A percentile compares a stretch with the other conserved stretches of the same genome.
Conservation (phyloP, 2,797 vertebrate genomes). For the Anguilla pacifica region DNA sequence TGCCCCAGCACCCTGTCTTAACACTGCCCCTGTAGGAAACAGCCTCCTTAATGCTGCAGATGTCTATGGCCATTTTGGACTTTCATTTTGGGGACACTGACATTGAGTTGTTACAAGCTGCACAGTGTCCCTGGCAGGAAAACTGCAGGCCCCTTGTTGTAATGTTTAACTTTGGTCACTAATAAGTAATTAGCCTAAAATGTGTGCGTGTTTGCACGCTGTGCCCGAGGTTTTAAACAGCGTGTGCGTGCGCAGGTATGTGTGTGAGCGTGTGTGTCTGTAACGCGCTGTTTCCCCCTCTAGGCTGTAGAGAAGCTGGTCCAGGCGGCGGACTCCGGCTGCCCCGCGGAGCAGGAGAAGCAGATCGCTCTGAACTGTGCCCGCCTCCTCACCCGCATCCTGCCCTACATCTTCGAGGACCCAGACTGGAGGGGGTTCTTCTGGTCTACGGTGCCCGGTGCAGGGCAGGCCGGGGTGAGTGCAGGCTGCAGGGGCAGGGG, state of each 20-base stretch:
- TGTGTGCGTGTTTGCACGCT: neutral
- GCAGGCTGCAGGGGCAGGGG: neutral
- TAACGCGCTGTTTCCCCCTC: neutral
- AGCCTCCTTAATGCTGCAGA: neutral
- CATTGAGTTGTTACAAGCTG: neutral
- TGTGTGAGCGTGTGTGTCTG: neutral
- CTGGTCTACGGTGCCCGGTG: conserved; percentile 92
- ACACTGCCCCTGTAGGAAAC: neutral
- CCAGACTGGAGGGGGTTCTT: conserved; percentile 96
- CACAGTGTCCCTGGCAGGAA: neutral
- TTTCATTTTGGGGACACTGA: neutral
- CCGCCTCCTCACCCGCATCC: conserved; percentile 86
- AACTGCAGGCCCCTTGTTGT: neutral
- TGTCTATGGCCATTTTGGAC: neutral
- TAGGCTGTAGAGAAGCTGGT: conserved; percentile 90
- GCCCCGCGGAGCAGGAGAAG: conserved; percentile 82
- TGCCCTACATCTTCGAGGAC: conserved; percentile 96
- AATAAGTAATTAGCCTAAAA: neutral
- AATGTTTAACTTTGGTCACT: neutral
- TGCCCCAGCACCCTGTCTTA: neutral
- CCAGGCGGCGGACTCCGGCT: conserved; percentile 81
- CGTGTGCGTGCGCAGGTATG: neutral
- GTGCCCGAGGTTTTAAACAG: neutral
- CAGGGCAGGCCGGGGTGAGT: conserved; percentile 80
- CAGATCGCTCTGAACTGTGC: conserved; percentile 84